Percentiles rank a stretch among this genome's conserved stretches.
Conservation (phyloP, 2,888 invertebrate genomes). For the Eucera pruinosa region DNA sequence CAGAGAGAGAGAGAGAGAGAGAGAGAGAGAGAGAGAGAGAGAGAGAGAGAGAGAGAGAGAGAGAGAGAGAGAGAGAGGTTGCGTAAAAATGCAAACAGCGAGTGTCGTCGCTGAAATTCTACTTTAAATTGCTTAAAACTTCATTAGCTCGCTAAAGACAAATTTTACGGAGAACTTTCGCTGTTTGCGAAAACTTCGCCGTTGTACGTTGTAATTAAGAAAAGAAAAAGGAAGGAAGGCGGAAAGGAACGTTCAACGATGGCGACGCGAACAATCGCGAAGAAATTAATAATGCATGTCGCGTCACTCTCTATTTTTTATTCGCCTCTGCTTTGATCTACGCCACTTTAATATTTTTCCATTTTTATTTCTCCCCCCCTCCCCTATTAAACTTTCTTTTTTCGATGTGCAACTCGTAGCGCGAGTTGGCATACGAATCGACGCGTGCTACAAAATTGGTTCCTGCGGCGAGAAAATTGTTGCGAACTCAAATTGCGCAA, state of each 20-base stretch:
- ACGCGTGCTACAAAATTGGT: slow-evolving; percentile 18
- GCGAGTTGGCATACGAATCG: not conserved
- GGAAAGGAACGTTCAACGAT: slow-evolving; percentile 15
- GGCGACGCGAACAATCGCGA: slow-evolving; percentile 2
- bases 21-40: too few relatives aligned
- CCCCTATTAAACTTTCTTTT: too few relatives aligned
- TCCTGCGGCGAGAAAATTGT: not conserved
- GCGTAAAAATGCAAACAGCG: too few relatives aligned
- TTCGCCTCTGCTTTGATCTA: not conserved
- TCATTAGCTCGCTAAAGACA: slow-evolving; percentile 21
- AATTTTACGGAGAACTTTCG: slow-evolving; percentile 30
- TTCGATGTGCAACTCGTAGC: too few relatives aligned
- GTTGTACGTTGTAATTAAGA: slow-evolving; percentile 34
- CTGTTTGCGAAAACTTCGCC: slow-evolving; percentile 17
- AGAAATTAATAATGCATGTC: slow-evolving; percentile 38
- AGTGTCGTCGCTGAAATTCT: too few relatives aligned
- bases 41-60: too few relatives aligned
- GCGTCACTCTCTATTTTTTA: not conserved
- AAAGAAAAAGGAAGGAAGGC: not conserved
- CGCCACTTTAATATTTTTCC: slow-evolving; percentile 2
- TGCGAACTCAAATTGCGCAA: not conserved
- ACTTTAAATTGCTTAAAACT: slow-evolving; percentile 29
- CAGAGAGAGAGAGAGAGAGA: too few relatives aligned
- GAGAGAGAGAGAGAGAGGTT: too few relatives aligned
- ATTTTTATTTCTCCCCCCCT: not conserved